Evolutionary conservation across 2,113 vertebrate species (phyloP).

Genomic region (Cyanistes caeruleus): DNA sequence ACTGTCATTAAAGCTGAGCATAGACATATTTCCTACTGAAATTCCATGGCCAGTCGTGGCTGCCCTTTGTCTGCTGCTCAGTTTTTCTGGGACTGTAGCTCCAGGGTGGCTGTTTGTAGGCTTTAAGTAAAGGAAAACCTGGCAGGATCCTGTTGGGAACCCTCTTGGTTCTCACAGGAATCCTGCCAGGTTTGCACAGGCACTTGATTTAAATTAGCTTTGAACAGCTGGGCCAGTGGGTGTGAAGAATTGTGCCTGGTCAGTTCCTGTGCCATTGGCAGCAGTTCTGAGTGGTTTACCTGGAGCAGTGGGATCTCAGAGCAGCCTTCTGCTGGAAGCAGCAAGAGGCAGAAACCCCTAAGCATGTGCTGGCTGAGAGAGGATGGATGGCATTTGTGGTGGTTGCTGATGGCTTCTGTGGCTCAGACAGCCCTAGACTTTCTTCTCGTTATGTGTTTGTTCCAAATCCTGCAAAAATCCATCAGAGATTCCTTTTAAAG

Average conservation of each 20-base stretch:
- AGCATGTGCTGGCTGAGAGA: fast-evolving
- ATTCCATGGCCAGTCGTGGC: neutral
- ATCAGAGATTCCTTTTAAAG: neutral
- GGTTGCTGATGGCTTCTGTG: neutral
- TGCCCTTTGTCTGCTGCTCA: neutral
- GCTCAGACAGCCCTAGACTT: neutral
- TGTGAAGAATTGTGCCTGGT: neutral
- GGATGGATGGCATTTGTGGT: neutral
- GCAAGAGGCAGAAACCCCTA: neutral
- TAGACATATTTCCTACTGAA: neutral
- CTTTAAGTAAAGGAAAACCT: neutral
- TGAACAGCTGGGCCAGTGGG: neutral
- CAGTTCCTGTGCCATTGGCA: neutral
- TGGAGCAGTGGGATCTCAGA: neutral
- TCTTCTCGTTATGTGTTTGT: neutral
- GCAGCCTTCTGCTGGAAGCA: neutral
- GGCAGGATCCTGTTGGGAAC: neutral
- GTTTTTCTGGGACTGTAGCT: neutral
- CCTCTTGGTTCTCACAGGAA: fast-evolving
- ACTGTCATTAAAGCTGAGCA: neutral
- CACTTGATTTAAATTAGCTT: neutral
- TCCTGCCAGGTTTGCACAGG: neutral
- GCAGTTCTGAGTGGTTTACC: neutral
- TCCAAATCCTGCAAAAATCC: neutral
- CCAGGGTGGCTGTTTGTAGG: neutral